Evolutionary conservation across 2,113 vertebrate species (phyloP), one percentile per base, ranked within the genome.

Genomic region (Ariopsis seemanni): DNA sequence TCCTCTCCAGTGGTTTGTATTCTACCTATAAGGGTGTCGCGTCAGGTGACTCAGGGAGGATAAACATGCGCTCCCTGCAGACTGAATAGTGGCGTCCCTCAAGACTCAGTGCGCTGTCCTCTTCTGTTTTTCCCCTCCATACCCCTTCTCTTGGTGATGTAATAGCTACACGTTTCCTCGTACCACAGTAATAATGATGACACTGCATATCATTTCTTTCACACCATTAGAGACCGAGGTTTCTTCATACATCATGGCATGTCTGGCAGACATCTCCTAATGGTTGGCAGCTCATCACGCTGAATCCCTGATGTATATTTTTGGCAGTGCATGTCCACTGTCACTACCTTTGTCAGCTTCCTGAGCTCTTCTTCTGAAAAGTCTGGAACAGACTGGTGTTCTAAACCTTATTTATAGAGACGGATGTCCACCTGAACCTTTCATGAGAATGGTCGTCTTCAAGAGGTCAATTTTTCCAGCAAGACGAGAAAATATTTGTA

Each of bases 211-310:
- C 17, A 4, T 42, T 25, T 82, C 79, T 82, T 82, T 82, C 57
- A 82, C 57, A 25, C 18, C 30, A 25, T 82, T 82, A 42, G 10
- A 82, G 30, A 42, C 57, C 7, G 20, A 42, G 58, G 30, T 82
- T 82, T 82, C 79, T 82, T 82, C 57, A 48, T 82, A 62, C 25
- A 62, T 7, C 30, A 1, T 42, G 79, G 79, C 79, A 60, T 22
- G 30, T 82, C 79, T 82, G 79, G 57, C 57, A 82, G 57, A 60
- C 79, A 62, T 82, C 57, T 58, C 55, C 2, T 58, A 80, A 80
- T 11, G 53, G 78, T 58, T 30, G 78, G 53, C 55, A 80, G 78
- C 78, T 60, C n/a, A 58, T 80, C 78, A 4, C 9, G 20, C 48
- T 1, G 20, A 77, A 25, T 27, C 52, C 25, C 57, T 11, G 57